Conservation (phyloP, 2,888 invertebrate species). For the Zele albiditarsus region DNA sequence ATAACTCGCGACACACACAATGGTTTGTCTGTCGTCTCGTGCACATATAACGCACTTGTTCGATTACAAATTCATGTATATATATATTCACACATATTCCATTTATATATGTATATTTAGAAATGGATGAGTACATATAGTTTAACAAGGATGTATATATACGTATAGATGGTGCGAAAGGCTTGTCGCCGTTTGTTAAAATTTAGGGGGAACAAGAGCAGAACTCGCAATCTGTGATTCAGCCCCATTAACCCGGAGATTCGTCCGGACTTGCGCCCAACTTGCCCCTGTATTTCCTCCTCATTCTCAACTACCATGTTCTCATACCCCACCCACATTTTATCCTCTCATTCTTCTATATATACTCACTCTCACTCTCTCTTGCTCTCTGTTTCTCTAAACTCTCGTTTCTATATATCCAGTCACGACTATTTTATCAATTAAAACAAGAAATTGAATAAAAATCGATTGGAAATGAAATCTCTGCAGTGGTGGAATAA, state of each 20-base stretch:
- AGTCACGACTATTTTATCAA: slow-evolving; percentile 35
- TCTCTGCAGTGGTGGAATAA: not conserved
- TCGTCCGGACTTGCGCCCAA: slow-evolving; percentile 62
- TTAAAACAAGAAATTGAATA: slow-evolving; percentile 32
- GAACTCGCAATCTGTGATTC: slow-evolving; percentile 71
- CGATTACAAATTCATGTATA: slow-evolving; percentile 1
- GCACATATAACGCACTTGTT: slow-evolving; percentile 20
- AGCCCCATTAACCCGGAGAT: slow-evolving; percentile 72
- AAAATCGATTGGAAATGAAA: slow-evolving; percentile 15
- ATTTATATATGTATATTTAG: slow-evolving; percentile 8
- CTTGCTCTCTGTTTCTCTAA: slow-evolving; percentile 5
- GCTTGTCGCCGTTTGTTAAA: slow-evolving; percentile 37
- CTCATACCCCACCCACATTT: not conserved
- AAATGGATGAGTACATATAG: not conserved
- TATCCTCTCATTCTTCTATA: too few relatives aligned
- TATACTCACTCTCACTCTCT: not conserved
- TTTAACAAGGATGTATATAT: not conserved
- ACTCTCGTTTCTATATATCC: not conserved
- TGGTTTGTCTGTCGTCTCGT: slow-evolving; percentile 27
- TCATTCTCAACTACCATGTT: not conserved
- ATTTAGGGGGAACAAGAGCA: slow-evolving; percentile 24
- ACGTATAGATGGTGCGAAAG: slow-evolving; percentile 21
- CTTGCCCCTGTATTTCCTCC: slow-evolving; percentile 56
- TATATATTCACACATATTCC: not conserved
- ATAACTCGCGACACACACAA: slow-evolving; percentile 35